Evolutionary conservation across 2,888 invertebrate species (phyloP).

Genomic region (Metalampra italica): DNA sequence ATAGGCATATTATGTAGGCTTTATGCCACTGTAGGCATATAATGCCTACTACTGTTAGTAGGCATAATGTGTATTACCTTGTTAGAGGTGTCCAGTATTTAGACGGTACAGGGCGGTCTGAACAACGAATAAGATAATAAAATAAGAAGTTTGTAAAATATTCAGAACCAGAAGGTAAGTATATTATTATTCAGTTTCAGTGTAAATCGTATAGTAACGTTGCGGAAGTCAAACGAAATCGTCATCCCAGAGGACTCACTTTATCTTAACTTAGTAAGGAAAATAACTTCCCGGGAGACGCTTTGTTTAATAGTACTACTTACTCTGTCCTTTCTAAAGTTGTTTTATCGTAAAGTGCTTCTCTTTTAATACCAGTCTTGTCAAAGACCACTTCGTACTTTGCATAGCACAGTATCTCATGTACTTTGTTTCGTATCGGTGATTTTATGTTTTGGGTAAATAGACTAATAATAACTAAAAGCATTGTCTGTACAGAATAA

Average conservation of each 20-base stretch:
- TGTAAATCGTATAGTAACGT: background rate
- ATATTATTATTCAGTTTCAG: background rate
- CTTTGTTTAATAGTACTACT: conserved; percentile 34
- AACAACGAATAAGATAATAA: too few species aligned
- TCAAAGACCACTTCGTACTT: background rate
- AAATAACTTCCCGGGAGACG: conserved; percentile 32
- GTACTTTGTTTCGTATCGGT: background rate
- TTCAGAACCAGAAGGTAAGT: too few species aligned
- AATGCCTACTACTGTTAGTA: too few species aligned
- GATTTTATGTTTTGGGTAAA: background rate
- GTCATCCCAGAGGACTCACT: conserved; percentile 31
- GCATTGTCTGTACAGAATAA: background rate
- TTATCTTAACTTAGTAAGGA: conserved; percentile 36
- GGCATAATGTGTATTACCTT: too few species aligned
- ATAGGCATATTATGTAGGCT: too few species aligned
- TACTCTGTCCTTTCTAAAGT: conserved; percentile 13
- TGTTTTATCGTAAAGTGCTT: conserved; percentile 12
- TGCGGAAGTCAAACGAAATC: conserved; percentile 25
- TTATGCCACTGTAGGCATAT: too few species aligned
- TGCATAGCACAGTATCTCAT: background rate
- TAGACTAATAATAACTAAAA: background rate
- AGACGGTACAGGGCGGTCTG: too few species aligned
- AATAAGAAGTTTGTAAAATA: too few species aligned
- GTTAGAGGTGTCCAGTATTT: too few species aligned
- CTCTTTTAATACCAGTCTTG: background rate